Percentiles rank a stretch among this genome's conserved stretches.
phyloP scores from a whole-genome alignment of 2,113 vertebrate genomes.

The Oryctolagus cuniculus region mOryCun1.1 NC_091453.1:4231001-4231500 shows the following conservation, averaged over 20 bases:
- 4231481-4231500: conserved; percentile 75
- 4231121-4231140: background rate
- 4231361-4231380: conserved; percentile 71
- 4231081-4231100: background rate
- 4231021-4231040: background rate
- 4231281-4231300: conserved; percentile 56
- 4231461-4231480: conserved; percentile 60
- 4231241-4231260: conserved; percentile 7
- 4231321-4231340: conserved; percentile 72
- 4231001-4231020: background rate
- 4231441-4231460: conserved; percentile 68
- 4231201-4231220: conserved; percentile 13
- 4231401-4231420: conserved; percentile 62
- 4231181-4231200: background rate
- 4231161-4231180: background rate
- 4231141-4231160: background rate
- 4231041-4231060: background rate
- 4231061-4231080: background rate
- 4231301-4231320: conserved; percentile 49
- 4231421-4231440: conserved; percentile 22
- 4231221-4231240: background rate
- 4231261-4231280: conserved; percentile 53
- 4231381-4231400: conserved; percentile 70
- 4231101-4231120: background rate
- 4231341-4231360: conserved; percentile 75